Evolutionary conservation across 2,888 invertebrate genomes (phyloP), one percentile per base, ranked within the genome.

Genomic region (Ochlodes sylvanus): DNA sequence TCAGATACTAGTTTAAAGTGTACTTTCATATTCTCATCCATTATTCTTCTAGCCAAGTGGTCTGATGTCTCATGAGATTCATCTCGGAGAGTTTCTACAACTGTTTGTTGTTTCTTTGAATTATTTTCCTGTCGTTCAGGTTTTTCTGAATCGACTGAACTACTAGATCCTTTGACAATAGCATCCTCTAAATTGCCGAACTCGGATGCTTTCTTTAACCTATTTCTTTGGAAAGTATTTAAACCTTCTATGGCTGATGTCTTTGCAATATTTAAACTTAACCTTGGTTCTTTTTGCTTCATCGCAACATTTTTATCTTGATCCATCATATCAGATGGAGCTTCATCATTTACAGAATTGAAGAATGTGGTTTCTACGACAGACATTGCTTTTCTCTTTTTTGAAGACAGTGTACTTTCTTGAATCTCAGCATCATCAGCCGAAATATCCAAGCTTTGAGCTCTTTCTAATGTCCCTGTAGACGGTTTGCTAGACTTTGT

Each of bases 371-470:
- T 84, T 80, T 92, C 93, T 41, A 92, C 92, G 15, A 92, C 93
- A 41, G 94, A 89, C 77, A 95, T 95, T 0, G 95, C 95, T 85
- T 96, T 96, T 32, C 96, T 93, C 77, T 96, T 96, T 77, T 96
- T 96, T 57, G 95, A 93, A 0, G 93, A 90, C 27, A 93, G 78
- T 52, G 89, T 81, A 63, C 81, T 90, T 75, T 93, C 93, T 68
- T 85, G 85, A 57, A 86, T 87, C 76, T 93, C 93, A n/a, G 80
- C 84, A 73, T 93, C 94, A 70, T 94, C 94, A 6, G 89, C 90
- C 60, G 96, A 95, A 84, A 97, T 96, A 73, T 97, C 97, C 54
- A 97, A 88, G 77, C 97, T 97, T 81, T 97, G 97, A 0, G 97
- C 97, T 72, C 97, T 92, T 87, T 97, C 97, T 65, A 96, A 84